These are phyloP conservation scores for Parauchenoglanis punctatus DNA, from an alignment of 2,797 vertebrate genomes.

Conservation along the genomic window DNA sequence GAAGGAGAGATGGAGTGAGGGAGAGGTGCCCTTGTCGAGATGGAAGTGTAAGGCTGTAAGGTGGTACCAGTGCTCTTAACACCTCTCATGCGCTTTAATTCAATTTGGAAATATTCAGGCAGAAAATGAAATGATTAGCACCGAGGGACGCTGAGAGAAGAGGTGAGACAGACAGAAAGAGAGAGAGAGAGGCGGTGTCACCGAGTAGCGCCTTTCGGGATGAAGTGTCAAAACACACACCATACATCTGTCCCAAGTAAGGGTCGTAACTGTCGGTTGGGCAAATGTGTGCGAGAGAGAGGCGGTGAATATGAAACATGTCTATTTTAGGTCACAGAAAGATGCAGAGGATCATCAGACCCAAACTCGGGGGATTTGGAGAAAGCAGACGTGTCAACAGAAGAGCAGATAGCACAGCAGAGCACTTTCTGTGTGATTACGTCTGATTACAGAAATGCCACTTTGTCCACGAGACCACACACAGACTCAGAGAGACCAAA, in stretches of 20 bases:
- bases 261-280: conserved; percentile 66
- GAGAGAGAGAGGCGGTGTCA: conserved; percentile 51
- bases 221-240: conserved; percentile 81
- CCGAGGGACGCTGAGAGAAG: conserved; percentile 62
- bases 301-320: conserved; percentile 31
- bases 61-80: conserved; percentile 76
- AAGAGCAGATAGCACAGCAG: neutral
- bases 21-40: conserved; percentile 75
- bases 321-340: conserved; percentile 45
- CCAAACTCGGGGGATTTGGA: conserved; percentile 18
- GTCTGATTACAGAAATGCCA: conserved; percentile 41
- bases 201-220: conserved; percentile 73
- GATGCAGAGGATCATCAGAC: conserved; percentile 8
- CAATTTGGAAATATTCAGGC: conserved; percentile 83
- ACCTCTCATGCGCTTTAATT: conserved; percentile 76
- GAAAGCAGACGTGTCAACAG: conserved; percentile 22
- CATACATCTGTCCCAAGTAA: conserved; percentile 75
- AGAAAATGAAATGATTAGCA: conserved; percentile 86
- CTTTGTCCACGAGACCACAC: conserved; percentile 40
- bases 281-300: conserved; percentile 52
- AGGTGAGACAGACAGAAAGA: conserved; percentile 50
- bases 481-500: conserved; percentile 19
- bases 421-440: neutral
- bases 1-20: conserved; percentile 2
- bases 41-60: conserved; percentile 65